phyloP scores from a whole-genome alignment of 2,888 invertebrate genomes.

The Coleophora deauratella region DNA sequence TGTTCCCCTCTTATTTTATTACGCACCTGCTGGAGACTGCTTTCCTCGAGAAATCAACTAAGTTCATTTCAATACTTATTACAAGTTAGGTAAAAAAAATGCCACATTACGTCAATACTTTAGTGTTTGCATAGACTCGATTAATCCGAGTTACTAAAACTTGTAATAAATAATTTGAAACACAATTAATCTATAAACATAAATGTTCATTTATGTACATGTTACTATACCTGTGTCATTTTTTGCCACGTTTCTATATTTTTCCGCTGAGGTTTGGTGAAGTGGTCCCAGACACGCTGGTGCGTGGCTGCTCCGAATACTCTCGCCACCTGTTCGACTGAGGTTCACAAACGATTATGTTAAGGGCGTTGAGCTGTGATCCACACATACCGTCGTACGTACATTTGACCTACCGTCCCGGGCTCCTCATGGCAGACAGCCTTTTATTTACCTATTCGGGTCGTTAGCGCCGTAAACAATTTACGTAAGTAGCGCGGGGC shows the following conservation, averaged over 20 bases:
- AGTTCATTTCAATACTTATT: no score
- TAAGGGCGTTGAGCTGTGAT: constrained; percentile 41
- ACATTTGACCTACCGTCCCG: constrained; percentile 40
- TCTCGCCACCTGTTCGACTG: constrained; percentile 99
- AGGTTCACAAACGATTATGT: constrained; percentile 65
- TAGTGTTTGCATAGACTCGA: no score
- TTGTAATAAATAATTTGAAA: no score
- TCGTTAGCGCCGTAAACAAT: constrained; percentile 21
- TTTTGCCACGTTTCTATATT: constrained; percentile 99
- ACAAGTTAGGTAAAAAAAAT: no score
- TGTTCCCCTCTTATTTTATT: not conserved
- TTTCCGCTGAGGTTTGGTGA: constrained; percentile 99
- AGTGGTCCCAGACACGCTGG: constrained; percentile 99
- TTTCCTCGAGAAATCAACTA: no score
- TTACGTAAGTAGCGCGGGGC: constrained; percentile 30
- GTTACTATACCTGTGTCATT: constrained; percentile 92
- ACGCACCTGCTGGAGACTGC: constrained; percentile 15
- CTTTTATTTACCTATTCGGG: constrained; percentile 16
- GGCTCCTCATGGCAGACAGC: constrained; percentile 18
- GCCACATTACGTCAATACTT: no score
- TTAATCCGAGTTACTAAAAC: no score
- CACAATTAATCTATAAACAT: no score
- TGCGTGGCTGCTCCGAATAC: constrained; percentile 96
- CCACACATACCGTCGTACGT: constrained; percentile 56
- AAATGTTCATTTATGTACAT: constrained; percentile 72